Conservation (phyloP, 1,140 invertebrate genomes). For the Drosophila tani region DNA sequence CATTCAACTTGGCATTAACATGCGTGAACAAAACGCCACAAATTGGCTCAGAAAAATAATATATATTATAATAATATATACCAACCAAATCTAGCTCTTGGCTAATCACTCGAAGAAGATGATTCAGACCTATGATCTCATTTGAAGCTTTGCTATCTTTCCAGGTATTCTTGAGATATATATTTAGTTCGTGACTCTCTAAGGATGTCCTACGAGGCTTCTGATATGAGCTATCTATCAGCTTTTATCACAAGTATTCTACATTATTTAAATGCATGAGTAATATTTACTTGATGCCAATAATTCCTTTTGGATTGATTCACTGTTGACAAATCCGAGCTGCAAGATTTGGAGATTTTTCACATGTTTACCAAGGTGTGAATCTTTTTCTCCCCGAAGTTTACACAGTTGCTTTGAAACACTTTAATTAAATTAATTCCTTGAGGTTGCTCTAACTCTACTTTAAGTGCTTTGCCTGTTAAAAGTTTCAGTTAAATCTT, state of each 20-base stretch:
- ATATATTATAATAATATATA: neutral
- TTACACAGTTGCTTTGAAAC: constrained; percentile 13
- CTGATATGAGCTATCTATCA: neutral
- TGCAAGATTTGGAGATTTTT: neutral
- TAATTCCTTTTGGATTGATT: constrained; percentile 11
- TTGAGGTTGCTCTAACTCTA: neutral
- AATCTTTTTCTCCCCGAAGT: neutral
- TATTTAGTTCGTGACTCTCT: constrained; percentile 3
- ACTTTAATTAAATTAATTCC: too few species aligned
- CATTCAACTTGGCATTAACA: constrained; percentile 64
- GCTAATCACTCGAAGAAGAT: neutral
- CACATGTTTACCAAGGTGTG: neutral
- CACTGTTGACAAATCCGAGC: constrained; percentile 7
- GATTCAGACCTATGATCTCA: neutral
- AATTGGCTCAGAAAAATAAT: constrained; percentile 17
- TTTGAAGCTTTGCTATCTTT: neutral
- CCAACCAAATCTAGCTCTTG: constrained; percentile 7
- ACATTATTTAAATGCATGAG: neutral
- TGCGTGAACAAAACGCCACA: constrained; percentile 20
- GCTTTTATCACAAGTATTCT: too few species aligned
- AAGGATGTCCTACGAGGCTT: neutral
- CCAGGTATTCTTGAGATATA: neutral
- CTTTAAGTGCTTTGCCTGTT: neutral
- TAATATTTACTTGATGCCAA: neutral
- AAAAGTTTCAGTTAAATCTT: neutral